phyloP scores from a whole-genome alignment of 2,888 invertebrate species.

The Dinocampus coccinellae region DNA sequence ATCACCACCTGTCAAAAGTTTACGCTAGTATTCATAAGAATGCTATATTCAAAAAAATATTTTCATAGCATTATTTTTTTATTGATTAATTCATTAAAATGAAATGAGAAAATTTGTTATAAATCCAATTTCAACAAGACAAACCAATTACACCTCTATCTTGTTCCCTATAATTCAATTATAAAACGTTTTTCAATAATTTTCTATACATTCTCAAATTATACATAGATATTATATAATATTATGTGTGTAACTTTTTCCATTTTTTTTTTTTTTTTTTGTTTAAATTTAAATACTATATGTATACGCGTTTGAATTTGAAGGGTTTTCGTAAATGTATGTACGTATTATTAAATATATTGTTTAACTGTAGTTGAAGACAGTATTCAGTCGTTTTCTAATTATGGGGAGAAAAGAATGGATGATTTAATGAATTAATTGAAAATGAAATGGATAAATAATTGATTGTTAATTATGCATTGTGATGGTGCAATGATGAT shows the following conservation, averaged over 20 bases:
- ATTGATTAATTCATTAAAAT: neutral
- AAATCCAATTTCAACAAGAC: neutral
- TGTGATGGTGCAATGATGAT: conserved; percentile 28
- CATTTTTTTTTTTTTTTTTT: conserved; percentile 10
- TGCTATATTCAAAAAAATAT: conserved; percentile 30
- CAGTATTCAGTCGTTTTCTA: conserved; percentile 58
- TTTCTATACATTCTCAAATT: conserved; percentile 40
- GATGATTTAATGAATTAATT: conserved; percentile 6
- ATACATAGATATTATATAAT: conserved; percentile 36
- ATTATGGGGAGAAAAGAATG: conserved; percentile 45
- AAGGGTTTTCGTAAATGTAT: conserved; percentile 22
- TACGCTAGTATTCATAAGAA: conserved; percentile 51
- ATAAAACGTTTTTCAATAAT: conserved; percentile 46
- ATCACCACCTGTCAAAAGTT: conserved; percentile 69
- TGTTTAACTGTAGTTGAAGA: conserved; percentile 51
- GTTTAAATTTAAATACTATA: conserved; percentile 34
- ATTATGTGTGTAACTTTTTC: conserved; percentile 10
- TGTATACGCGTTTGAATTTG: conserved; percentile 20
- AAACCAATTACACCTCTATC: conserved; percentile 47
- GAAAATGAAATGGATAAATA: conserved; percentile 6
- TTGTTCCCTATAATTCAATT: conserved; percentile 55
- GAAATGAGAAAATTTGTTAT: conserved; percentile 10
- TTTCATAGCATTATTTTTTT: neutral
- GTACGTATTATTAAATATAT: conserved; percentile 46
- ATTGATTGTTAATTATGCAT: conserved; percentile 16